phyloP scores from a whole-genome alignment of 2,888 invertebrate species.

The Biston betularia region DNA sequence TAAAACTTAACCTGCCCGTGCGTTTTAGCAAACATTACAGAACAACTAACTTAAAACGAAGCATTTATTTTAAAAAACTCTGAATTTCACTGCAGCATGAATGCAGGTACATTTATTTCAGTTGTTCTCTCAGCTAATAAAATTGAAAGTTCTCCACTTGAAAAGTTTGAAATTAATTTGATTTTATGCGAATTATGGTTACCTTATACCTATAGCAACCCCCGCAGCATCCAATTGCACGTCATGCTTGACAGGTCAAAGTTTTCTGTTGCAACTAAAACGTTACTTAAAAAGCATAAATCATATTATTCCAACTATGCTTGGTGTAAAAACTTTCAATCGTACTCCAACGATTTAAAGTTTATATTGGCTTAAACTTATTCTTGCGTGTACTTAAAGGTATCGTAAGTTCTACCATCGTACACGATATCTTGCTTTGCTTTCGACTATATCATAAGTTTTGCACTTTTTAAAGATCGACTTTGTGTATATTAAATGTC shows the following conservation, averaged over 20 bases:
- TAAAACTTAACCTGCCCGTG: no score
- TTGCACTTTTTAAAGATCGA: conserved; percentile 64
- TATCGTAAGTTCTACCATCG: conserved; percentile 45
- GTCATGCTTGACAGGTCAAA: conserved; percentile 72
- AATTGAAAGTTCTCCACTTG: conserved; percentile 24
- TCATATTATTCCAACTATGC: conserved; percentile 64
- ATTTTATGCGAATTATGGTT: conserved; percentile 44
- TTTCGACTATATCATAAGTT: conserved; percentile 55
- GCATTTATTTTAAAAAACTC: conserved; percentile 11
- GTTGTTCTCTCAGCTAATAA: conserved; percentile 32
- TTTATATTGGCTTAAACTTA: conserved; percentile 55
- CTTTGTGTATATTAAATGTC: conserved; percentile 21
- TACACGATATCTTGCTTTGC: conserved; percentile 59
- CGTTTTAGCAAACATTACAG: neutral
- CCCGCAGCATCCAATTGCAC: conserved; percentile 57
- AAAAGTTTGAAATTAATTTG: conserved; percentile 48
- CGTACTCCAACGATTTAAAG: conserved; percentile 60
- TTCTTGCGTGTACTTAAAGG: conserved; percentile 62
- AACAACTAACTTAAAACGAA: neutral
- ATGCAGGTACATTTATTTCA: conserved; percentile 27
- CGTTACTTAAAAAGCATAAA: conserved; percentile 77
- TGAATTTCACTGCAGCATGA: conserved; percentile 11
- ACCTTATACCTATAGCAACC: conserved; percentile 52
- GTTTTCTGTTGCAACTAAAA: conserved; percentile 73
- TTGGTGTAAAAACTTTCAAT: conserved; percentile 63